Percentiles rank a stretch among this genome's conserved stretches.
These are phyloP conservation scores for Teleopsis dalmanni DNA, from an alignment of 1,140 invertebrate species.

Conservation along the genomic window DNA sequence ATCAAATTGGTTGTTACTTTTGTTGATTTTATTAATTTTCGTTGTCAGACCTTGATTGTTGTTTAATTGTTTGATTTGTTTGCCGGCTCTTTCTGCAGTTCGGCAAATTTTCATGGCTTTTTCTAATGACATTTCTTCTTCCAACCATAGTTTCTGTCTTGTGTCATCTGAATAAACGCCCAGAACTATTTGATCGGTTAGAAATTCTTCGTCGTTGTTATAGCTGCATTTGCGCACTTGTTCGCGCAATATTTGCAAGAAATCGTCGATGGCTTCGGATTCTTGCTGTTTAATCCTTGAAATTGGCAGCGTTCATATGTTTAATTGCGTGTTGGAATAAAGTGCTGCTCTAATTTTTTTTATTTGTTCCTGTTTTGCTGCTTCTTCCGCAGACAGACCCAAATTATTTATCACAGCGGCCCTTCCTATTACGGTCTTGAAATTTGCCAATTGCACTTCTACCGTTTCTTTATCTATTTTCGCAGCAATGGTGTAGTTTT, in stretches of 20 bases:
- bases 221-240: constrained; percentile 2
- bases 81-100: constrained; percentile 1
- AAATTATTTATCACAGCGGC: no score
- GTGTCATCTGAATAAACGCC: constrained; percentile 2
- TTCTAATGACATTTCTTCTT: constrained; percentile 1
- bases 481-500: no score
- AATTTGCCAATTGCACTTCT: no score
- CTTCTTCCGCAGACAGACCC: no score
- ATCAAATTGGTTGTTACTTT: neutral
- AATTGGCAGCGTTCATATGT: constrained; percentile 1
- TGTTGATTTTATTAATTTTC: neutral
- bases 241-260: neutral
- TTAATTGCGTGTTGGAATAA: neutral
- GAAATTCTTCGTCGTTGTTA: neutral
- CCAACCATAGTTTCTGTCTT: neutral
- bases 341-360: no score
- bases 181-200: constrained; percentile 6
- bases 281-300: constrained; percentile 1
- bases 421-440: no score
- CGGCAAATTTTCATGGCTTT: constrained; percentile 7
- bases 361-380: no score
- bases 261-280: constrained; percentile 4
- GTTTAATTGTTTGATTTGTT: constrained; percentile 2
- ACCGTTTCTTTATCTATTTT: no score
- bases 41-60: neutral